These are phyloP conservation scores for Anagrus nilaparvatae DNA, from an alignment of 1,140 invertebrate species.

Conservation along the genomic window DNA sequence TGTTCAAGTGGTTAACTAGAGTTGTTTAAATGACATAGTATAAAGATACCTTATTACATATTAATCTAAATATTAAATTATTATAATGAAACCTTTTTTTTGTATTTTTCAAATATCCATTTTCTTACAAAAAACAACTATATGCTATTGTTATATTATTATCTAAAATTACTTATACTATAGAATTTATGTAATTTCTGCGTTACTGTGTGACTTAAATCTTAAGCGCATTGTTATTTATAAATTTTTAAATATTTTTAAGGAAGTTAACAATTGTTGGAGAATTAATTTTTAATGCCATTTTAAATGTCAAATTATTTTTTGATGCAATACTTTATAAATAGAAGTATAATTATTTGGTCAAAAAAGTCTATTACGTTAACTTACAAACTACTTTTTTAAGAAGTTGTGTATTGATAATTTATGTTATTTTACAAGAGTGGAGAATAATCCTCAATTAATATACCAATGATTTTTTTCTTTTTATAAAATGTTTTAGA, in stretches of 20 bases:
- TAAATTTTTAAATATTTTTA: too few relatives aligned
- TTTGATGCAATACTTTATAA: too few relatives aligned
- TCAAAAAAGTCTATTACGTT: too few relatives aligned
- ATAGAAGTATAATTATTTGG: too few relatives aligned
- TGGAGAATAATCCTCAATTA: too few relatives aligned
- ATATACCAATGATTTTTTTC: too few relatives aligned
- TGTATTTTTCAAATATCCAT: slow-evolving; percentile 19
- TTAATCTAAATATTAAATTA: slow-evolving; percentile 11
- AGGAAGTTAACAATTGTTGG: too few relatives aligned
- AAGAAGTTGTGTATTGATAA: not conserved
- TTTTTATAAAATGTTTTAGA: too few relatives aligned
- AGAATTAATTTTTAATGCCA: too few relatives aligned
- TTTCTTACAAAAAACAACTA: slow-evolving; percentile 23
- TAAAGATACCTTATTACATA: slow-evolving; percentile 11
- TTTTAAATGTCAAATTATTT: too few relatives aligned
- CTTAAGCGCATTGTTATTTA: too few relatives aligned
- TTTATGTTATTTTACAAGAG: not conserved
- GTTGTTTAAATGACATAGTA: slow-evolving; percentile 8
- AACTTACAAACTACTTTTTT: not conserved
- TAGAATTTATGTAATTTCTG: slow-evolving; percentile 15
- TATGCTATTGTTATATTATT: slow-evolving; percentile 22
- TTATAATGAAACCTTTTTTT: slow-evolving; percentile 21
- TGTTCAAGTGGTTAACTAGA: slow-evolving; percentile 12
- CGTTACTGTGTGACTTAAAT: too few relatives aligned
- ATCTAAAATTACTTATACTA: slow-evolving; percentile 20